Evolutionary conservation across 2,113 vertebrate species (phyloP).

Genomic region (Hydrochoerus hydrochaeris): DNA sequence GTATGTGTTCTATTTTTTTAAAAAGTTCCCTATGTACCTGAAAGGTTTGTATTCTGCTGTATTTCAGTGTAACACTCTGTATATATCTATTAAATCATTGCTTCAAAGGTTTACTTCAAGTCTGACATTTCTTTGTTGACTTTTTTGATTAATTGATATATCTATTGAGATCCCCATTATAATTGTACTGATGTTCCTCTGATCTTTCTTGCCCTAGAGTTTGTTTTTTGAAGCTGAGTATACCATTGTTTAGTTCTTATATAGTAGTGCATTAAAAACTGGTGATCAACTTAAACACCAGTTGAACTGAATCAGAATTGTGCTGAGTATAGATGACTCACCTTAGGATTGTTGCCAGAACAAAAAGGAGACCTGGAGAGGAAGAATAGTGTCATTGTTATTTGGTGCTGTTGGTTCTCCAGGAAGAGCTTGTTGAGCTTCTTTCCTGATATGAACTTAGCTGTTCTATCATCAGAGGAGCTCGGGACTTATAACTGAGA

Average conservation of each 20-base stretch:
- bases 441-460: too few relatives aligned
- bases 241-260: not conserved
- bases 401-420: too few relatives aligned
- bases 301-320: too few relatives aligned
- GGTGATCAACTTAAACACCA: too few relatives aligned
- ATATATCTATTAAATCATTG: not conserved
- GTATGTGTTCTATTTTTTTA: not conserved
- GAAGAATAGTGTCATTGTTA: too few relatives aligned
- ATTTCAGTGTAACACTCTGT: not conserved
- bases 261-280: too few relatives aligned
- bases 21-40: not conserved
- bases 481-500: too few relatives aligned
- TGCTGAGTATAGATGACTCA: too few relatives aligned
- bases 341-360: too few relatives aligned
- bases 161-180: not conserved
- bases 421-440: too few relatives aligned
- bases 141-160: not conserved
- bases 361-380: too few relatives aligned
- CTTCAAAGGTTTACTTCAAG: not conserved
- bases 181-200: not conserved
- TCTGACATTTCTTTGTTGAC: not conserved
- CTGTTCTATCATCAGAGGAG: too few relatives aligned
- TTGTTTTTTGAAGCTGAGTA: not conserved
- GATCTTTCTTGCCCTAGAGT: not conserved
- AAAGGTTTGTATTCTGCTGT: not conserved